Evolutionary conservation across 2,888 invertebrate species (phyloP), one percentile per base, ranked within the genome.

Genomic region (Sphaerophoria taeniata): DNA sequence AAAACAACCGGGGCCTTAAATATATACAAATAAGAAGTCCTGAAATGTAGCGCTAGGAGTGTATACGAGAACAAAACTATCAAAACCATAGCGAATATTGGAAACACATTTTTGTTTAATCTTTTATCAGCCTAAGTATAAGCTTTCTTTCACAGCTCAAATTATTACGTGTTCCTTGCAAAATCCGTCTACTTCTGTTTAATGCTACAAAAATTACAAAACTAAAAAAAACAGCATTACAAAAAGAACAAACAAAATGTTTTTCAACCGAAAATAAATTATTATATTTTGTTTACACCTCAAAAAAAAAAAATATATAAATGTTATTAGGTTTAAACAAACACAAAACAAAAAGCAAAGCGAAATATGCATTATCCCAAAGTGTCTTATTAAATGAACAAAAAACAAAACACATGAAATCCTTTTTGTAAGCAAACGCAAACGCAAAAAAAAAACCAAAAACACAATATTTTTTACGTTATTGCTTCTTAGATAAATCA

Each of bases 81-180:
- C 5, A 80, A 82, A 85, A 60, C 65, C 78, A 81, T 74, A 79
- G 74, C 76, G 69, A 67, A 71, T 14, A 6, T n/a, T 76, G 49
- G 6, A 11, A 53, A 34, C 14, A 45, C 80, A 16, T 12, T 6
- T 56, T 34, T 11, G 31, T 6, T 69, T 43, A 24, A 3, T 16
- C 12, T 11, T 39, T 24, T 53, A 49, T 24, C 24, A 24, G 24
- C 12, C 39, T 77, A 60, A 75, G 56, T 45, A 24, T 11, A 14
- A 65, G 39, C 67, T 77, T 85, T 55, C n/a, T 63, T 85, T 12
- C 78, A 16, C 86, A 86, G 86, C 86, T 82, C 82, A 86, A 86
- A 82, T 75, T 86, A 87, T 87, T 88, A 79, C 88, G 89, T 89
- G 90, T 90, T 90, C 90, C 90, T 90, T 89, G 88, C 88, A 89